These are phyloP conservation scores for Oophaga pumilio DNA, from an alignment of 2,113 vertebrate genomes.

Conservation along the genomic window DNA sequence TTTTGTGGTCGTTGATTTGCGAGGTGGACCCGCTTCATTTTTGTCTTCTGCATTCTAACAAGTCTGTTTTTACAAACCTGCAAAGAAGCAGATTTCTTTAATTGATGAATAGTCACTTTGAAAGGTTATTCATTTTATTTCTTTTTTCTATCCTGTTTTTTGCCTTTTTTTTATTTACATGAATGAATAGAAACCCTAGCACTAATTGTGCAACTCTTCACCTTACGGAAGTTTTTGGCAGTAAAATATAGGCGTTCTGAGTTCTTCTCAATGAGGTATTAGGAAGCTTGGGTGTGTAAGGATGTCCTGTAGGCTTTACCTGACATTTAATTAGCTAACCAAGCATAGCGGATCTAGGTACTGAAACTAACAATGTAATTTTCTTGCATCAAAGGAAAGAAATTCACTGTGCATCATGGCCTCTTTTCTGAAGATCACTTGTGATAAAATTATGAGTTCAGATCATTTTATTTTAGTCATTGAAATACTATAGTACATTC, in stretches of 20 bases:
- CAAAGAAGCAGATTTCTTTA: background rate
- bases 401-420: background rate
- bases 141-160: background rate
- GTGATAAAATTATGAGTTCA: too few relatives aligned
- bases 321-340: constrained; percentile 53
- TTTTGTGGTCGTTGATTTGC: constrained; percentile 65
- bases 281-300: constrained; percentile 56
- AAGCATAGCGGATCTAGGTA: constrained; percentile 9
- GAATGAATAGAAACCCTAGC: constrained; percentile 44
- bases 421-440: background rate
- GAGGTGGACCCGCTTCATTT: constrained; percentile 55
- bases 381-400: background rate
- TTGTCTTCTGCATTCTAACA: constrained; percentile 63
- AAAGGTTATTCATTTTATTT: constrained; percentile 35
- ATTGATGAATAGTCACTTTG: constrained; percentile 47
- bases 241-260: constrained; percentile 51
- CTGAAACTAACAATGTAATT: constrained; percentile 15
- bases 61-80: constrained; percentile 46
- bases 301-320: constrained; percentile 56
- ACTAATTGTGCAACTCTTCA: constrained; percentile 48
- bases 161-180: background rate
- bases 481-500: too few relatives aligned
- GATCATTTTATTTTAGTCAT: too few relatives aligned
- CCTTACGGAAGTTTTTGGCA: constrained; percentile 54
- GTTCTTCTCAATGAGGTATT: constrained; percentile 32